A percentile compares a stretch with the other conserved stretches of the same genome.
Evolutionary conservation across 2,113 vertebrate genomes (phyloP).

Genomic region (Gavia stellata): DNA sequence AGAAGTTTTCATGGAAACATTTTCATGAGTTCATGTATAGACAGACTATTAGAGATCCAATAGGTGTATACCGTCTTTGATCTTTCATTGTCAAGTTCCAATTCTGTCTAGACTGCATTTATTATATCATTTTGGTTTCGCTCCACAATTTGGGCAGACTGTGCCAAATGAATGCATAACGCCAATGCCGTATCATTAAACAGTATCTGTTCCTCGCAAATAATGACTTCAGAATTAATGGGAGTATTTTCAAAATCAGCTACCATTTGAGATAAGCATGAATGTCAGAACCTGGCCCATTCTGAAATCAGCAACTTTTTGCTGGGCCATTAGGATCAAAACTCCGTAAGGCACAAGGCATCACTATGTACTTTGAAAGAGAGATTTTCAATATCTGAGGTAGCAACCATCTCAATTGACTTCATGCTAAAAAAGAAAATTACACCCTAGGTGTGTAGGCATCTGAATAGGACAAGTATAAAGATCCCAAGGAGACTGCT

Average conservation of each 20-base stretch:
- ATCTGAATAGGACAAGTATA: not conserved
- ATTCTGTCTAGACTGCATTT: not conserved
- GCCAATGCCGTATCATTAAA: not conserved
- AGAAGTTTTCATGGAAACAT: not conserved
- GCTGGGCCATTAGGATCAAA: not conserved
- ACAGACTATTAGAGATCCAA: not conserved
- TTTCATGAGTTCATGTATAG: not conserved
- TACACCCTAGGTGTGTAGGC: not conserved
- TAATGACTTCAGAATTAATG: not conserved
- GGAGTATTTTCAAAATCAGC: not conserved
- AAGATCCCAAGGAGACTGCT: not conserved
- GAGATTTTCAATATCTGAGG: not conserved
- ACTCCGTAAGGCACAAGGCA: not conserved
- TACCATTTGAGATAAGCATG: fast-evolving
- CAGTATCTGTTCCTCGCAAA: not conserved
- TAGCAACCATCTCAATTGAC: not conserved
- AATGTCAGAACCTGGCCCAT: not conserved
- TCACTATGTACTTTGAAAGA: not conserved
- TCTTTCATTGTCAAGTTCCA: not conserved
- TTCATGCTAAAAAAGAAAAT: not conserved
- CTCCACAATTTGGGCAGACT: not conserved
- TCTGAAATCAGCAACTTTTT: not conserved
- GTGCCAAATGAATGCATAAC: not conserved
- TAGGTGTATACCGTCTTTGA: not conserved
- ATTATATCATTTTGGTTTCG: not conserved